Conservation (phyloP, 1,140 invertebrate genomes). For the Drosophila mauritiana region DNA sequence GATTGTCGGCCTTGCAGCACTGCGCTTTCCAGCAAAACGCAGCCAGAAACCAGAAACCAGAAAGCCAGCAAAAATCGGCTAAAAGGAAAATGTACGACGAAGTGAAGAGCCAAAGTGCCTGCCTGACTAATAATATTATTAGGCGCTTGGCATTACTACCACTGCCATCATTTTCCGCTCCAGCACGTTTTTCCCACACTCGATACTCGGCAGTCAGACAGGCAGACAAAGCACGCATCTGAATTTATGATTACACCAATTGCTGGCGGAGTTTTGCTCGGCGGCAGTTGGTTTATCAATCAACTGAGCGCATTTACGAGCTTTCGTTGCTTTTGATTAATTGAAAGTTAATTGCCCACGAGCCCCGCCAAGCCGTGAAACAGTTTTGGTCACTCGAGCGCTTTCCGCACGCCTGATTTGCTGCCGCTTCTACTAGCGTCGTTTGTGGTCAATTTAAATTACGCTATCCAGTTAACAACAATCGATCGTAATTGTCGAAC, state of each 20-base stretch:
- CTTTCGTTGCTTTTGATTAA: conserved; percentile 68
- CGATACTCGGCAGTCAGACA: conserved; percentile 28
- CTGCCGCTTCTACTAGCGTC: conserved; percentile 7
- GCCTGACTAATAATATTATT: conserved; percentile 58
- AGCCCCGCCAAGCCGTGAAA: conserved; percentile 43
- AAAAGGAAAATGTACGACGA: conserved; percentile 26
- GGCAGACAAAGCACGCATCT: conserved; percentile 51
- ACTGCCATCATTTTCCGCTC: conserved; percentile 62
- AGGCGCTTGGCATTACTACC: conserved; percentile 41
- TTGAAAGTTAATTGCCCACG: conserved; percentile 75
- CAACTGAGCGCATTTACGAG: conserved; percentile 43
- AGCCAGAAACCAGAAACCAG: neutral
- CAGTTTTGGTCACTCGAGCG: conserved; percentile 51
- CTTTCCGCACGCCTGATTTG: conserved; percentile 60
- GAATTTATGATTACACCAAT: conserved; percentile 65
- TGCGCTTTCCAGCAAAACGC: conserved; percentile 53
- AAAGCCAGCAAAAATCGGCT: conserved; percentile 10
- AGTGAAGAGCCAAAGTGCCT: neutral
- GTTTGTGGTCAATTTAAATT: conserved; percentile 34
- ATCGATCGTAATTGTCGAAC: conserved; percentile 25
- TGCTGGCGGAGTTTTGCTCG: conserved; percentile 38
- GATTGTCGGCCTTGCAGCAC: conserved; percentile 65
- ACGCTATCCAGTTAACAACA: conserved; percentile 34
- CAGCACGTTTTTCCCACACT: conserved; percentile 77
- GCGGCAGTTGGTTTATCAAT: conserved; percentile 48